These are phyloP conservation scores for Ladona fulva DNA, from an alignment of 1,140 invertebrate species.

Conservation along the genomic window DNA sequence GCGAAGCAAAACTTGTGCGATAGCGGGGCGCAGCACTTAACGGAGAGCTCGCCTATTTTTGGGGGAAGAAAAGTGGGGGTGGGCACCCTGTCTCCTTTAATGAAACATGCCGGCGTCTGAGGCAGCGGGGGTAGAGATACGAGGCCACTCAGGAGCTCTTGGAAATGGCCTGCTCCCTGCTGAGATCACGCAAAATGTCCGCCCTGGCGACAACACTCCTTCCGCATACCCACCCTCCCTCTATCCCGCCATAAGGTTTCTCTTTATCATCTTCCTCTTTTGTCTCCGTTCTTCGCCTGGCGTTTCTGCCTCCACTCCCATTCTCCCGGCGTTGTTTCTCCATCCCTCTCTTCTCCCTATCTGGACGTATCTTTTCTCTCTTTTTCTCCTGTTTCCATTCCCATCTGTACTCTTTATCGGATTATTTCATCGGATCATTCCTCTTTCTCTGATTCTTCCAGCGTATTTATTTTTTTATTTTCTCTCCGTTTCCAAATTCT, in stretches of 20 bases:
- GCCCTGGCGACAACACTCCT: not conserved
- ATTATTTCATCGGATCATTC: no score
- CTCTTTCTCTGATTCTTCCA: no score
- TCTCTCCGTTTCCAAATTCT: no score
- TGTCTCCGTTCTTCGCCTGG: not conserved
- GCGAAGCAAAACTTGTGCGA: not conserved
- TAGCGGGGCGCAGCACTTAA: not conserved
- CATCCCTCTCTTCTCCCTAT: no score
- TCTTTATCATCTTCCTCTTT: not conserved
- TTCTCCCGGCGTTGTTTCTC: no score
- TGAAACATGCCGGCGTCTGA: not conserved
- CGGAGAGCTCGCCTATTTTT: not conserved
- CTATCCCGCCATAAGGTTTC: no score
- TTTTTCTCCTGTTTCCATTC: not conserved
- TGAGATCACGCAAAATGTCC: conserved; percentile 4
- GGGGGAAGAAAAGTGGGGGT: not conserved
- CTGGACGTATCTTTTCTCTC: not conserved
- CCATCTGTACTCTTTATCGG: no score
- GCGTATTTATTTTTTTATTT: no score
- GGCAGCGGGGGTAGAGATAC: not conserved
- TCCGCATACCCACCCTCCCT: not conserved
- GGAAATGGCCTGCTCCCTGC: not conserved
- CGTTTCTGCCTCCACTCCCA: not conserved
- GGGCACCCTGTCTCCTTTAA: not conserved
- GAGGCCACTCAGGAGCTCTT: not conserved